Conservation (phyloP, 2,888 invertebrate species). For the Lydus trimaculatus region DNA sequence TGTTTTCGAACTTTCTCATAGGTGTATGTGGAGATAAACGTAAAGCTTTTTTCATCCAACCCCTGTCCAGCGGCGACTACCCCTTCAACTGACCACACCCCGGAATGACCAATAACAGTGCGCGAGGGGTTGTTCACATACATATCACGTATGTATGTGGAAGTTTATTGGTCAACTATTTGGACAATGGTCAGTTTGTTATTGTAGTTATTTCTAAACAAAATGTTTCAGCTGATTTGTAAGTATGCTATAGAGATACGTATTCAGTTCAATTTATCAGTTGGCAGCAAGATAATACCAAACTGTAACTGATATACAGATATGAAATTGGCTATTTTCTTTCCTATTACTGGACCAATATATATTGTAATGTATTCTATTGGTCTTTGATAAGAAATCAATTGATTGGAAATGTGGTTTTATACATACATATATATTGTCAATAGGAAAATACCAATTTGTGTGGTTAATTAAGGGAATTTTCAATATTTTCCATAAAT, state of each 20-base stretch:
- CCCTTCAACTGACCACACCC: conserved; percentile 58
- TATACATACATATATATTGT: too few relatives aligned
- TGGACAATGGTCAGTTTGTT: conserved; percentile 43
- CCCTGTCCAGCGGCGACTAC: conserved; percentile 48
- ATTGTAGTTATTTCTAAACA: not conserved
- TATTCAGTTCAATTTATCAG: not conserved
- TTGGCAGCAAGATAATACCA: conserved; percentile 8
- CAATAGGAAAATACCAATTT: not conserved
- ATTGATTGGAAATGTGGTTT: conserved; percentile 22
- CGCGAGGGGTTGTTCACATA: conserved; percentile 41
- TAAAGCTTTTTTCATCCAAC: conserved; percentile 47
- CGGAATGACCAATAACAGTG: conserved; percentile 55
- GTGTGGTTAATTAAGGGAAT: not conserved
- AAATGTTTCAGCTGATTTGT: not conserved
- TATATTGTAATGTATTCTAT: conserved; percentile 54
- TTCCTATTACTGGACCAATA: conserved; percentile 46
- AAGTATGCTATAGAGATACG: not conserved
- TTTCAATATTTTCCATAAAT: not conserved
- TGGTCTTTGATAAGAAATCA: conserved; percentile 37
- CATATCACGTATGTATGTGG: conserved; percentile 13
- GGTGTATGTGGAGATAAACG: conserved; percentile 19
- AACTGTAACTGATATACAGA: conserved; percentile 39
- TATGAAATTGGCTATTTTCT: conserved; percentile 53
- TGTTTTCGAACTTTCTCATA: conserved; percentile 11
- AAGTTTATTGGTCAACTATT: conserved; percentile 42